phyloP scores from a whole-genome alignment of 2,888 invertebrate genomes.

The Branchinecta sandiegonensis region DNA sequence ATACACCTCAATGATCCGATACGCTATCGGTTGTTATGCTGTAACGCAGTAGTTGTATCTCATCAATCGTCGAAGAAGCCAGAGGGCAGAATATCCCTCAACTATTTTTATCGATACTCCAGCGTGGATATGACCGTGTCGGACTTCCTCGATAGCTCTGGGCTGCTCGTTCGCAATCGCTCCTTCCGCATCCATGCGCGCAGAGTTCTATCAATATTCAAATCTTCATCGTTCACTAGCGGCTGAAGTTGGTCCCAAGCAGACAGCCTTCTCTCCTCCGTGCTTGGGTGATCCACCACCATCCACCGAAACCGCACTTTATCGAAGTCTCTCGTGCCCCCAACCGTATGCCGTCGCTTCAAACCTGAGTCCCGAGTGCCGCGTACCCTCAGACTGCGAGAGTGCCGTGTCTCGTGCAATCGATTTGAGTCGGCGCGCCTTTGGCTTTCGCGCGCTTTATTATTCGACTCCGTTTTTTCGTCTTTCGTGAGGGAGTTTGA shows the following conservation, averaged over 20 bases:
- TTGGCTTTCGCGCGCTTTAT: slow-evolving; percentile 31
- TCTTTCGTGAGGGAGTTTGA: slow-evolving; percentile 51
- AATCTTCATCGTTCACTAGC: slow-evolving; percentile 26
- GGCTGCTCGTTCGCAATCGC: slow-evolving; percentile 45
- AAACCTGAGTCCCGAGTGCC: slow-evolving; percentile 44
- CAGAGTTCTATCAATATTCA: slow-evolving; percentile 29
- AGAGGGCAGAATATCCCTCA: too few relatives aligned
- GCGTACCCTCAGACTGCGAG: slow-evolving; percentile 39
- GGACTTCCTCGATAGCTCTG: slow-evolving; percentile 37
- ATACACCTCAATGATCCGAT: too few relatives aligned
- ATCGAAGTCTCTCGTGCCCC: slow-evolving; percentile 75
- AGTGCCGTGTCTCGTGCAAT: slow-evolving; percentile 25
- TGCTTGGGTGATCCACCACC: slow-evolving; percentile 27
- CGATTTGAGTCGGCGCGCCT: slow-evolving; percentile 37
- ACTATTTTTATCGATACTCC: too few relatives aligned
- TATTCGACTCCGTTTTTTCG: slow-evolving; percentile 63
- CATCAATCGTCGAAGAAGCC: too few relatives aligned
- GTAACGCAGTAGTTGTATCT: too few relatives aligned
- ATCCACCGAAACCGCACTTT: slow-evolving; percentile 35
- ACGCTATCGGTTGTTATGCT: too few relatives aligned
- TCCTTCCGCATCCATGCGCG: slow-evolving; percentile 37
- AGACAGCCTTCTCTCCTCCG: slow-evolving; percentile 26
- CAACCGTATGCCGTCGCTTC: slow-evolving; percentile 78
- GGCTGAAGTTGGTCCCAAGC: slow-evolving; percentile 35
- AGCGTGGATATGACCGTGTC: too few relatives aligned